Evolutionary conservation across 2,797 vertebrate genomes (phyloP), one percentile per base, ranked within the genome.

Genomic region (Threskiornis aethiopicus): DNA sequence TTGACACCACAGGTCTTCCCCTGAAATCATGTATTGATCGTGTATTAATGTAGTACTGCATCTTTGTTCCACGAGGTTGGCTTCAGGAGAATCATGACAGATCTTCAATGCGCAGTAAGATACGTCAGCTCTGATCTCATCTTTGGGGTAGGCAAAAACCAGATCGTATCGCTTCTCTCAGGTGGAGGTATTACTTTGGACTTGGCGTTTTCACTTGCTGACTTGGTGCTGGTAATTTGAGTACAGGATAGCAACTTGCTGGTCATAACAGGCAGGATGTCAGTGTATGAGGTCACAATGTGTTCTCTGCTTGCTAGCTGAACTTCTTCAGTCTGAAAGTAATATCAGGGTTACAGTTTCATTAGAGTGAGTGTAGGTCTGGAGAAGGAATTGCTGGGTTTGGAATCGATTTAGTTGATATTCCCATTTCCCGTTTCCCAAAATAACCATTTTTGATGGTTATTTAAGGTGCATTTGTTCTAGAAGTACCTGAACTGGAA

Each of bases 11-110:
- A 80, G 49, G 46, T 79, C 18, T 78, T 89, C 61, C 41, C 19
- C 3, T 11, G 49, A 82, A 69, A 8, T 19, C 7, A 16, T 0
- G 0, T 51, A 10, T 33, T 73, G 59, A 21, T 66, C 1, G 1
- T 24, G 29, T 33, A 24, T 70, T 81, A 70, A 52, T 26, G 15
- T 49, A 5, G 0, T 33, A 58, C 29, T 51, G 13, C n/a, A 24
- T 67, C 65, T 71, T 89, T 79, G 41, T 91, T 72, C 25, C 44
- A 69, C 46, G 24, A 93, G 52, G 31, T 24, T 42, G 58, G 59
- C 69, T 83, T 42, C 41, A 44, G 29, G 31, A 79, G 21, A 72
- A 54, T 61, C 29, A 5, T 1, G 3, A 49, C 49, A 76, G 25
- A 18, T 69, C 66, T 66, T 62, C 47, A 24, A 0, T 5, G 6